These are phyloP conservation scores for Monarcha castaneiventris DNA, from an alignment of 2,113 vertebrate genomes.

Conservation along the genomic window DNA sequence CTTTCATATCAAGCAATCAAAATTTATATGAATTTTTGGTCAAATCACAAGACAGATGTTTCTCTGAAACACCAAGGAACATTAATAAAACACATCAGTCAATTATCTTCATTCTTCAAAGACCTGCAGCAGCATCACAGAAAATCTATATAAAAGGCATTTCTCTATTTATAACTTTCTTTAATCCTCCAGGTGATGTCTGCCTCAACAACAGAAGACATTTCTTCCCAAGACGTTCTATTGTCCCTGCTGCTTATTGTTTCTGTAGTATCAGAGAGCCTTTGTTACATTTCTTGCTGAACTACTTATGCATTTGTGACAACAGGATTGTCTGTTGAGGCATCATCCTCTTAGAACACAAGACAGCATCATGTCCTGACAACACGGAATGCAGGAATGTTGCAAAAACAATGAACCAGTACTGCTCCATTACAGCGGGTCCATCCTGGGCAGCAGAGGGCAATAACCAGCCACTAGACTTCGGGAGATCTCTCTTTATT, in stretches of 20 bases:
- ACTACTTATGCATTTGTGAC: slow-evolving; percentile 16
- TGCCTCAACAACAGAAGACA: background rate
- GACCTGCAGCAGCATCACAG: background rate
- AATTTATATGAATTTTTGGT: background rate
- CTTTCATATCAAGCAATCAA: background rate
- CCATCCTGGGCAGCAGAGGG: slow-evolving; percentile 28
- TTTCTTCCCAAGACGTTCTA: background rate
- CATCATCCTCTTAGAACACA: background rate
- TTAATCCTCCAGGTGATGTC: background rate
- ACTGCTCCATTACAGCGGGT: slow-evolving; percentile 4
- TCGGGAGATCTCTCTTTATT: slow-evolving; percentile 19
- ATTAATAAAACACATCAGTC: slow-evolving; percentile 3
- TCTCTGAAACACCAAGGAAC: background rate
- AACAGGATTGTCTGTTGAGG: background rate
- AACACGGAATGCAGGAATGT: background rate
- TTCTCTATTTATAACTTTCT: background rate
- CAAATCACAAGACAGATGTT: background rate
- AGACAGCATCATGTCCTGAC: background rate
- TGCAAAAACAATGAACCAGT: background rate
- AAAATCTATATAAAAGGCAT: slow-evolving; percentile 1
- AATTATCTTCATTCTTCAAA: slow-evolving; percentile 24
- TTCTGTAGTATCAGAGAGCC: background rate
- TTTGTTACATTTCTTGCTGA: slow-evolving; percentile 39
- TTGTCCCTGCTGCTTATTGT: slow-evolving; percentile 2
- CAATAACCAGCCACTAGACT: slow-evolving; percentile 18